Base-by-base conservation (phyloP, 2,113 vertebrate genomes). In the Bothrops jararaca region DNA sequence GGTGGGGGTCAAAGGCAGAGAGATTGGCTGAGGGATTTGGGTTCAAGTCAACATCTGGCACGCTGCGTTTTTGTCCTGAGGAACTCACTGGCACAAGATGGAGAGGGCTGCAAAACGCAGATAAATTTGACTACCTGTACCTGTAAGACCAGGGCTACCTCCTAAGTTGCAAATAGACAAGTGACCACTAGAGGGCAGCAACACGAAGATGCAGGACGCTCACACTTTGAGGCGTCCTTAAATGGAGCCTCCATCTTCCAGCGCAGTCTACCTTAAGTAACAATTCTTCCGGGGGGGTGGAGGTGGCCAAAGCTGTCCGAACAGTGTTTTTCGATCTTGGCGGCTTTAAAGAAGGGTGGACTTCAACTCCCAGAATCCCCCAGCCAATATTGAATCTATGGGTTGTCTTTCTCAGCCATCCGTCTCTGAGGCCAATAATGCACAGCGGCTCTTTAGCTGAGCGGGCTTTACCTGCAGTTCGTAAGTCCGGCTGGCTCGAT, bases 401-500 rank as follows among this genome's bases (percentile, higher is more conserved):
- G 29, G 34, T 18, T 2, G 5, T 18, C 64, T 74, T 50, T 74
- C 64, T 34, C n/a, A 34, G n/a, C 69, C n/a, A 20, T 15, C 48
- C 0, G 5, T n/a, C 15, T 18, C 64, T 18, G n/a, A 74, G 6
- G 6, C 15, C n/a, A 15, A 8, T 39, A 20, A 7, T 2, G n/a
- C 69, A 34, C 64, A 12, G 20, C 10, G 0, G 0, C 22, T n/a
- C 3, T 34, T 74, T 74, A 24, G 58, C 2, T 9, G 8, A 26
- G 60, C 4, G 1, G 29, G 29, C 0, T 85, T 60, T 45, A 98
- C 99, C 98, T 99, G 99, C 34, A 99, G 97, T 95, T 99, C 99
- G 0, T 99, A 99, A 0, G 98, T 98, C 88, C 99, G 98, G 95
- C 98, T 98, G 96, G 99, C 98, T 0, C 98, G 96, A 89, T 99